Conservation (phyloP, 2,888 invertebrate genomes). For the Seira sanloemensis region DNA sequence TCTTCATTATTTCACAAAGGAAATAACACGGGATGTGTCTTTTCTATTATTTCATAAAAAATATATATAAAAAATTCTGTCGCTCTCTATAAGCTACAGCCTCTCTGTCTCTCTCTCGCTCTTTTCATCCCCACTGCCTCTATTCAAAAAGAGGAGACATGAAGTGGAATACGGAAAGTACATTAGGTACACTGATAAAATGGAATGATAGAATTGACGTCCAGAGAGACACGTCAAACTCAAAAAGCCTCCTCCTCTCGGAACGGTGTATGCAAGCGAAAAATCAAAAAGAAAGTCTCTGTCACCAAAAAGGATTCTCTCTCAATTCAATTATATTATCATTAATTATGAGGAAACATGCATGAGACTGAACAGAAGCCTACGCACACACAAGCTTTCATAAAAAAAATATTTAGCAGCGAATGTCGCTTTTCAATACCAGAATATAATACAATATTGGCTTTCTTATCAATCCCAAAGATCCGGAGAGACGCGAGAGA, state of each 20-base stretch:
- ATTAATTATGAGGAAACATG: conserved; percentile 42
- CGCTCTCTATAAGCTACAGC: neutral
- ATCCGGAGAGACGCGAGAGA: neutral
- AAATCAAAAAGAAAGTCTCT: conserved; percentile 18
- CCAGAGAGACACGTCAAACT: conserved; percentile 23
- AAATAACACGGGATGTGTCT: conserved; percentile 38
- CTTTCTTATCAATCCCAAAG: neutral
- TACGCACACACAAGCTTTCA: neutral
- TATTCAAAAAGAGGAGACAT: conserved; percentile 37
- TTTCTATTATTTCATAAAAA: conserved; percentile 42
- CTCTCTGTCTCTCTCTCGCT: neutral
- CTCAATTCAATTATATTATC: conserved; percentile 50
- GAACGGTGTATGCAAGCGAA: conserved; percentile 6
- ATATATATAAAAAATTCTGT: conserved; percentile 27
- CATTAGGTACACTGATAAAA: conserved; percentile 41
- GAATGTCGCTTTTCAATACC: neutral
- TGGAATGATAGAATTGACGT: conserved; percentile 35
- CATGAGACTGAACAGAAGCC: conserved; percentile 8
- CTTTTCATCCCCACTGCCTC: neutral
- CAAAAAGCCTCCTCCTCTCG: neutral
- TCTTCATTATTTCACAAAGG: conserved; percentile 57
- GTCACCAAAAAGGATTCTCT: conserved; percentile 37
- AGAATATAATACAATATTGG: neutral
- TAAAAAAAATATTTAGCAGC: too few species aligned
- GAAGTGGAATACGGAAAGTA: conserved; percentile 41